A percentile compares a stretch with the other conserved stretches of the same genome.
These are phyloP conservation scores for Nephrotoma appendiculata DNA, from an alignment of 2,888 invertebrate species.

Conservation along the genomic window DNA sequence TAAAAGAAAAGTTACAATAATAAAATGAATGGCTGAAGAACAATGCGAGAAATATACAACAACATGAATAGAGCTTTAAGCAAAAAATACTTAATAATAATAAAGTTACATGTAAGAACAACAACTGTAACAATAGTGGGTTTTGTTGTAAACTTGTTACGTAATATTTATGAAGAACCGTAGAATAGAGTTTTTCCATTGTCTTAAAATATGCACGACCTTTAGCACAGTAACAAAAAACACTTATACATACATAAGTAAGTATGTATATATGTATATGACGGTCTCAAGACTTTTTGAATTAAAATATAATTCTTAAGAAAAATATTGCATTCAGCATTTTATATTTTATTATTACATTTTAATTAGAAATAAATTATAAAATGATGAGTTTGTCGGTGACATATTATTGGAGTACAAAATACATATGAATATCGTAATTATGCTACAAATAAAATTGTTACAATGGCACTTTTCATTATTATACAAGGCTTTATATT, in stretches of 20 bases:
- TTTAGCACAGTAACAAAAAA: not conserved
- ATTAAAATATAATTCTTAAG: too few species aligned
- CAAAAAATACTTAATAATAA: not conserved
- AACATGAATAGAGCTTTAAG: not conserved
- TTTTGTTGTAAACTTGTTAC: not conserved
- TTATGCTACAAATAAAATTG: not conserved
- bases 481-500: not conserved
- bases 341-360: not conserved
- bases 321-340: not conserved
- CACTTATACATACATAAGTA: too few species aligned
- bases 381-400: not conserved
- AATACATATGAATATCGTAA: not conserved
- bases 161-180: not conserved
- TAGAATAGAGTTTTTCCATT: not conserved
- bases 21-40: not conserved
- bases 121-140: not conserved
- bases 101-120: not conserved
- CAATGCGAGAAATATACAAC: not conserved
- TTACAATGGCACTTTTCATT: not conserved
- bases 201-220: not conserved
- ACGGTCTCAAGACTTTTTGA: not conserved
- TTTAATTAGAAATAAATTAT: not conserved
- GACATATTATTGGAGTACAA: not conserved
- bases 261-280: not conserved
- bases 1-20: not conserved